A percentile compares a stretch with the other conserved stretches of the same genome.
Conservation (phyloP, 2,797 vertebrate species). For the Megaceryle alcyon region DNA sequence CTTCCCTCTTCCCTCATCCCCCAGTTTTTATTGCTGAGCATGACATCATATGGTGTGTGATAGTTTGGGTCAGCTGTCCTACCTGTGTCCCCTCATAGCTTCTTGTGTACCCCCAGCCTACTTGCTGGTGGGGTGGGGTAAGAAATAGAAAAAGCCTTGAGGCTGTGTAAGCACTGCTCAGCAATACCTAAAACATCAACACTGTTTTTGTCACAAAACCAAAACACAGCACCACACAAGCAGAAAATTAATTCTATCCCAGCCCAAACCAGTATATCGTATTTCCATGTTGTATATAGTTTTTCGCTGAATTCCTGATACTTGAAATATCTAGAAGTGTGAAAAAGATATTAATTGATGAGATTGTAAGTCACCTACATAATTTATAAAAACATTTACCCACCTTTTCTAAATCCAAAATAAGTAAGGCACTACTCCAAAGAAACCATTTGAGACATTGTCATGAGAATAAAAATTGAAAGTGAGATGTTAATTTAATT, state of each 20-base stretch:
- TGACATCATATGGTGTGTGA: fast-evolving
- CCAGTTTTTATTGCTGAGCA: not conserved
- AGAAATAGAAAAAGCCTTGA: not conserved
- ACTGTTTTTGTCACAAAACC: not conserved
- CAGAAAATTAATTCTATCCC: not conserved
- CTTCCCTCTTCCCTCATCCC: not conserved
- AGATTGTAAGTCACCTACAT: not conserved
- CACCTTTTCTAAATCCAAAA: not conserved
- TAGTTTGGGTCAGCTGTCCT: not conserved
- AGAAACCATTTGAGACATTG: not conserved
- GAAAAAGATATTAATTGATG: not conserved
- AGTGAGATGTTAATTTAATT: not conserved
- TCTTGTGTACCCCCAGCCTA: not conserved
- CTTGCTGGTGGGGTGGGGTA: fast-evolving
- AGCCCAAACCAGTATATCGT: not conserved
- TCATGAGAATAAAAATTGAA: not conserved
- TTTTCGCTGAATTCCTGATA: not conserved
- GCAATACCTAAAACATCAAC: not conserved
- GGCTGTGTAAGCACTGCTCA: fast-evolving
- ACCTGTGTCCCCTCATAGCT: fast-evolving
- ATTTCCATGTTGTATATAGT: not conserved
- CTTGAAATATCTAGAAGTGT: not conserved
- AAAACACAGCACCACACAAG: not conserved
- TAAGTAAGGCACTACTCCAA: not conserved
- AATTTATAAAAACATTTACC: not conserved